These are phyloP conservation scores for Vannuccia rotundouncinata DNA, from an alignment of 2,888 invertebrate species.

Conservation along the genomic window DNA sequence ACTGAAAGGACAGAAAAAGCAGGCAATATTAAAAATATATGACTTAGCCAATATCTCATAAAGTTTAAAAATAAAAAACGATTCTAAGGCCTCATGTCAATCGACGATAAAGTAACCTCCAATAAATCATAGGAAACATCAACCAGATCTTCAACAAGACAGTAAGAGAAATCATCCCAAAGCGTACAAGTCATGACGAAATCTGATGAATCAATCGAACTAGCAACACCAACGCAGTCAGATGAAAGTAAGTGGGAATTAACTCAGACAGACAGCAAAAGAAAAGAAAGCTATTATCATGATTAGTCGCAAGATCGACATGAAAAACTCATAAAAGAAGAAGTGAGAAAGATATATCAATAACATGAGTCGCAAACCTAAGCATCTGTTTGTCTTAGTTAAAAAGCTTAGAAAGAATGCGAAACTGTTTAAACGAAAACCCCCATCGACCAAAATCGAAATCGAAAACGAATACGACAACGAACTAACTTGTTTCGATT, in stretches of 20 bases:
- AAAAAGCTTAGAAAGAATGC: conserved; percentile 3
- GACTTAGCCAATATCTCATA: not conserved
- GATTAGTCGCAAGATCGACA: not conserved
- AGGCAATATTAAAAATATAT: not conserved
- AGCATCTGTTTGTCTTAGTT: not conserved
- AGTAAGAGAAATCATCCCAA: not conserved
- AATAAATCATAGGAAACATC: not conserved
- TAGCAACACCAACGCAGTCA: not conserved
- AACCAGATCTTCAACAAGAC: not conserved
- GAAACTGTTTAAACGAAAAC: not conserved
- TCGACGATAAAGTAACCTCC: not conserved
- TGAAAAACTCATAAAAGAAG: not conserved
- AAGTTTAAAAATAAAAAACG: not conserved
- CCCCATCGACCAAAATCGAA: not conserved
- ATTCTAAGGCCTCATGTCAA: not conserved
- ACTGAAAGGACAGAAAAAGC: not conserved
- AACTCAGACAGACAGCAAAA: not conserved
- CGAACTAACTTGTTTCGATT: not conserved
- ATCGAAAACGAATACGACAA: conserved; percentile 1
- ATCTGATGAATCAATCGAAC: not conserved
- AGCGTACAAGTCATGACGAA: not conserved
- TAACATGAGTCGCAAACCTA: not conserved
- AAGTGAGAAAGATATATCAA: not conserved
- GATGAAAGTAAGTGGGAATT: not conserved
- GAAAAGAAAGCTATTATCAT: not conserved